Evolutionary conservation across 2,113 vertebrate species (phyloP), one percentile per base, ranked within the genome.

Genomic region (Crypturellus undulatus): DNA sequence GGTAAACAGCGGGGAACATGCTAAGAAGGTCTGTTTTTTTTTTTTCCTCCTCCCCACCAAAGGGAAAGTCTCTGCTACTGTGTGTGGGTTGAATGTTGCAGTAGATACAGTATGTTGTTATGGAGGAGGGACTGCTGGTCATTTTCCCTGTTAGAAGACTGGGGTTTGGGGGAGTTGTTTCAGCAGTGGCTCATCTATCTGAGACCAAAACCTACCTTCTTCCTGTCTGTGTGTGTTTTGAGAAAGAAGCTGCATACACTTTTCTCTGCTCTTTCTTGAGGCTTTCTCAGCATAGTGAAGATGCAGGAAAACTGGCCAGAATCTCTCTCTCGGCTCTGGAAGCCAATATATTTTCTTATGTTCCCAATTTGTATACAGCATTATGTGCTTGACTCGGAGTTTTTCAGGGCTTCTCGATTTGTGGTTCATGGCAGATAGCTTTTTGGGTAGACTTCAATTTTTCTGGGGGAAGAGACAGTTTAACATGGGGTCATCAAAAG

Each of bases 121-220:
- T 1, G 25, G 38, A 68, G 40, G 40, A 16, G 34, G 42, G 15
- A n/a, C 47, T 56, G 45, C 30, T 22, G 67, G 34, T 10, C 1
- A 0, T 51, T 28, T 60, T 54, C 30, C 7, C 49, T 67, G 34
- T 30, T 22, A 49, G 77, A 47, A 54, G 30, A 78, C 20, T 0
- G 0, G 8, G 10, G 80, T 81, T 26, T 11, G 43, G 36, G 18
- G 72, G 8, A 8, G 58, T 7, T 68, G 16, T 63, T 73, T 40
- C 21, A 72, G 21, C 5, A 42, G 24, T 5, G 12, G 20, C 1
- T 2, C 22, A 21, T 14, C 25, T 26, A 1, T 25, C 22, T 19
- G 8, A 43, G 34, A 30, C 25, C 7, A 47, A 81, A 62, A 43
- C 38, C 38, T 54, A 5, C 8, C 4, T 32, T 36, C 36, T 43